These are phyloP conservation scores for Drosophila fuyamai DNA, from an alignment of 1,140 invertebrate genomes.

Conservation along the genomic window DNA sequence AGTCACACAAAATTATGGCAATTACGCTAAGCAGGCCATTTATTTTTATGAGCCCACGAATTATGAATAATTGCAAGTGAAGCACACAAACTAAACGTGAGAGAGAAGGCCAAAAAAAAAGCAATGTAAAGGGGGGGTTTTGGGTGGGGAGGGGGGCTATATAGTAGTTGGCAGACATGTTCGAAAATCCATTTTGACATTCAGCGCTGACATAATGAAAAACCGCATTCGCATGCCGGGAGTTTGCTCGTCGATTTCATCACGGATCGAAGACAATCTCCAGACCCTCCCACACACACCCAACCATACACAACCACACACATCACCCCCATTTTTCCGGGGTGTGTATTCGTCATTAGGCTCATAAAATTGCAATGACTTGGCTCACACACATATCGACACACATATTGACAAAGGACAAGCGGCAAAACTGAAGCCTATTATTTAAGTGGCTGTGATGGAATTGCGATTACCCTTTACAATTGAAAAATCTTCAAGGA, in stretches of 20 bases:
- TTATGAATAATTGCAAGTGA: slow-evolving; percentile 75
- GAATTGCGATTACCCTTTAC: slow-evolving; percentile 13
- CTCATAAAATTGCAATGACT: slow-evolving; percentile 71
- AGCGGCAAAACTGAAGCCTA: neutral
- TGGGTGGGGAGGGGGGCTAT: neutral
- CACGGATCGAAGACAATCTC: slow-evolving; percentile 32
- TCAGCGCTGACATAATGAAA: slow-evolving; percentile 60
- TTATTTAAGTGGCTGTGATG: neutral
- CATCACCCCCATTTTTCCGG: neutral
- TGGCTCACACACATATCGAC: slow-evolving; percentile 33
- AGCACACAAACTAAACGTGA: slow-evolving; percentile 26
- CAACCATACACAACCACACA: neutral
- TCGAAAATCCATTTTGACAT: slow-evolving; percentile 69
- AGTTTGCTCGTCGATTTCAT: neutral
- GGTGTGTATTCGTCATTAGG: slow-evolving; percentile 68
- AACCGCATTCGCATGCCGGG: slow-evolving; percentile 30
- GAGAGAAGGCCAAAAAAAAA: neutral
- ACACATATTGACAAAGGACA: slow-evolving; percentile 51
- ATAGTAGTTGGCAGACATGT: slow-evolving; percentile 48
- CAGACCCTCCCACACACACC: neutral
- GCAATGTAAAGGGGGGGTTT: too few species aligned
- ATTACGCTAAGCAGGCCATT: slow-evolving; percentile 81
- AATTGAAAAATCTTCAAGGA: neutral
- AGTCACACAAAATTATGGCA: slow-evolving; percentile 80
- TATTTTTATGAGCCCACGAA: slow-evolving; percentile 82